A percentile compares a stretch with the other conserved stretches of the same genome.
Evolutionary conservation across 2,113 vertebrate species (phyloP).

Genomic region (Cottus gobio): DNA sequence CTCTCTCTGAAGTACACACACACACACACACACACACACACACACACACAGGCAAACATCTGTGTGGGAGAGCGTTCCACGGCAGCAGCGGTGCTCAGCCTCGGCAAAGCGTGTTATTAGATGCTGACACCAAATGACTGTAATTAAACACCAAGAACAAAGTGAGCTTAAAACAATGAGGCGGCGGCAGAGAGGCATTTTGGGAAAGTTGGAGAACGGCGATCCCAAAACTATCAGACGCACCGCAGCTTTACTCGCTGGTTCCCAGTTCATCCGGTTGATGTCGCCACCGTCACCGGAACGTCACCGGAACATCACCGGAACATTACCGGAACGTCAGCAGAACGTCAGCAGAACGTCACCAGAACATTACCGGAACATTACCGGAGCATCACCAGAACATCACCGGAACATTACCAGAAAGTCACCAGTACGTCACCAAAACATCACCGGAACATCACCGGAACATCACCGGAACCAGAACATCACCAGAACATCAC

Average conservation of each 20-base stretch:
- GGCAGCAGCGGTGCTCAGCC: conserved; percentile 54
- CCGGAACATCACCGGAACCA: neutral
- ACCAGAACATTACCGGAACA: neutral
- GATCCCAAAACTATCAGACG: conserved; percentile 30
- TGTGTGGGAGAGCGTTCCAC: conserved; percentile 70
- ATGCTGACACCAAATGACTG: conserved; percentile 80
- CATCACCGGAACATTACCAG: neutral
- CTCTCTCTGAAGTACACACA: neutral
- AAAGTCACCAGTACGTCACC: neutral
- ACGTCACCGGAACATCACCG: neutral
- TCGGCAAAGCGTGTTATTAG: conserved; percentile 82
- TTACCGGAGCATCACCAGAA: neutral
- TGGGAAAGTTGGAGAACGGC: conserved; percentile 64
- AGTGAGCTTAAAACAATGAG: conserved; percentile 75
- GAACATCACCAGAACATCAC: neutral
- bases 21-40: conserved; percentile 36
- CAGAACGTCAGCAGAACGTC: neutral
- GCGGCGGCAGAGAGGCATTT: conserved; percentile 56
- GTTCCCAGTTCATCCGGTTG: neutral
- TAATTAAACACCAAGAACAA: conserved; percentile 78
- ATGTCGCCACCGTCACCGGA: neutral
- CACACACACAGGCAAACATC: conserved; percentile 58
- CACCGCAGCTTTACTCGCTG: neutral
- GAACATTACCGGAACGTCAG: neutral
- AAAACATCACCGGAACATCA: neutral